Evolutionary conservation across 2,888 invertebrate species (phyloP), one percentile per base, ranked within the genome.

Genomic region (Teleiodes luculella): DNA sequence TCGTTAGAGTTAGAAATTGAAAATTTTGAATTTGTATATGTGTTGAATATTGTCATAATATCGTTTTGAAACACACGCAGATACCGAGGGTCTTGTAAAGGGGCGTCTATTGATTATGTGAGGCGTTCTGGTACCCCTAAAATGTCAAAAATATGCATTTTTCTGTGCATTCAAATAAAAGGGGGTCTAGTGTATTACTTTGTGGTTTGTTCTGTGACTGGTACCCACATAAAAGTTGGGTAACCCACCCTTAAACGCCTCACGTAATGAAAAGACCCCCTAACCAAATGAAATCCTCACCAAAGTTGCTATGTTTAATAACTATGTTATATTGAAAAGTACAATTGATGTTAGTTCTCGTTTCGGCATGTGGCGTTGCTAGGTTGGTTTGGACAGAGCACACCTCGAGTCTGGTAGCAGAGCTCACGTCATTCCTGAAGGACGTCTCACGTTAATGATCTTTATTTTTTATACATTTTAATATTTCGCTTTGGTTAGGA

Each of bases 391-490:
- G 28, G 20, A 8, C 39, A 18, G 54, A 13, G 8, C 43, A 43
- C 43, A 10, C 20, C 20, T 43, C 13, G 43, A 28, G 28, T 43
- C 24, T 43, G 43, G 43, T 43, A 43, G 43, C 24, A 13, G 43
- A 41, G 41, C 24, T 41, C 43, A 75, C 36, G 78, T 83, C 86
- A 87, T 88, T 87, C 87, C 86, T 85, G 61, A 37, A 24, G 36
- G 37, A 71, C 77, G 78, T 82, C 74, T 82, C 81, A 79, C 81
- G 74, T 75, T 76, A 70, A 82, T 86, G 84, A 89, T 87, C 86
- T 89, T 89, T 89, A 87, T 87, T 89, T 87, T 89, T 86, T 87
- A 86, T 83, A 86, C 80, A 76, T 86, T 87, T 86, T 76, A 70
- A 70, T 65, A 68, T 70, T 71, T 63, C 64, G 64, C 64, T 64